Evolutionary conservation across 64 coral and sea anemone species (phyloP), one percentile per base, ranked within the genome.

Genomic region (Acropora yongei): DNA sequence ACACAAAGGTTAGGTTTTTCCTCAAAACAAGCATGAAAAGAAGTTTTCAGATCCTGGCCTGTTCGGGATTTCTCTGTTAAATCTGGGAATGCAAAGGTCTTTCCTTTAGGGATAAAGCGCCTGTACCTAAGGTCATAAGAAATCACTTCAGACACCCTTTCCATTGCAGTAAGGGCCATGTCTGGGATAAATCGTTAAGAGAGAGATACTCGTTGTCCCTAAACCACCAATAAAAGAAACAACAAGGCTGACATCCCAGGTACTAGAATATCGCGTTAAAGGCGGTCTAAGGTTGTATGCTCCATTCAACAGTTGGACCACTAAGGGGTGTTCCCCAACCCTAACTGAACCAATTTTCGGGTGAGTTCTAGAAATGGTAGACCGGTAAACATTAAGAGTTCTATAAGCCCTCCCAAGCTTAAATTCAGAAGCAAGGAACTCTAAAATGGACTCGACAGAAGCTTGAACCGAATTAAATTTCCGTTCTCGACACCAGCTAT

Each of bases 341-440:
- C 4, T 6, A 88, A 51, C 50, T 19, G 61, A 66, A 55, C 88
- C 84, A 82, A 93, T 88, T 61, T 83, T 41, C 50, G 92, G 66
- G 41, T 89, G 92, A 75, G 87, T 78, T 63, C 71, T 88, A 68
- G 86, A 89, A 57, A 89, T 93, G 71, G 86, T 71, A 83, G 86
- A 94, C 39, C 92, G 53, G 66, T 94, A 94, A 44, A 94, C 92
- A 53, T 93, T 93, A 9, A 93, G 73, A 14, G 83, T 93, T 17
- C 91, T 74, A 65, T 93, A 93, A 48, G 72, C 82, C 57, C 53
- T 57, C 4, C 76, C 88, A 49, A 41, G 47, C 58, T 81, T 81
- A 88, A 77, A 88, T 63, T 88, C 72, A 0, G 40, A 57, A 61
- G 86, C 63, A 77, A 77, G 73, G 16, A 88, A 88, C 20, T 77